Evolutionary conservation across 2,888 invertebrate species (phyloP).

Genomic region (Operophtera brumata): DNA sequence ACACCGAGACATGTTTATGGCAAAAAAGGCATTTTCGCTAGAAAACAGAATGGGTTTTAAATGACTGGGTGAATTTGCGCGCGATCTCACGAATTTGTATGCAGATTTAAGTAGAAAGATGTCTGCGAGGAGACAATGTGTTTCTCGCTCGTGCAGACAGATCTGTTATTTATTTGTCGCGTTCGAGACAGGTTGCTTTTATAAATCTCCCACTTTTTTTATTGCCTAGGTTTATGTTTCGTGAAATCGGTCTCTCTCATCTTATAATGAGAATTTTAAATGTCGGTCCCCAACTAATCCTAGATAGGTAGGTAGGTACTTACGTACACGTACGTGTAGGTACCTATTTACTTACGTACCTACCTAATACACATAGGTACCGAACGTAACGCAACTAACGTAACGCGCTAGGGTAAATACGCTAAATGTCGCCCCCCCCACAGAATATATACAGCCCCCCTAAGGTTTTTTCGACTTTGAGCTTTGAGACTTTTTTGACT

Average conservation of each 20-base stretch:
- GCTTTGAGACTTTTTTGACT: no score
- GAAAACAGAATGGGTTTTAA: conserved; percentile 74
- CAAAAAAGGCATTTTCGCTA: conserved; percentile 65
- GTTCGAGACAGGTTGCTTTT: conserved; percentile 47
- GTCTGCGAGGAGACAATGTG: conserved; percentile 63
- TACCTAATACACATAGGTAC: no score
- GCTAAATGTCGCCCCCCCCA: no score
- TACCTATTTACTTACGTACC: no score
- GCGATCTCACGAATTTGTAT: conserved; percentile 75
- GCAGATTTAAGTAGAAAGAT: conserved; percentile 73
- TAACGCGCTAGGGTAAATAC: no score
- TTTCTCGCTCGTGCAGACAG: conserved; percentile 66
- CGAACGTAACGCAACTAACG: no score
- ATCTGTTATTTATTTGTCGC: conserved; percentile 62
- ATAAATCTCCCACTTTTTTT: conserved; percentile 45
- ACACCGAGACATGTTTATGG: conserved; percentile 67
- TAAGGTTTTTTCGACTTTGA: no score
- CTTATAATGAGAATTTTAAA: conserved; percentile 32
- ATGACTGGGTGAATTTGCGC: conserved; percentile 75
- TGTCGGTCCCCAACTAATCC: background rate
- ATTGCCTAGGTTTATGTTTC: conserved; percentile 39
- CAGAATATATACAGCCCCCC: no score
- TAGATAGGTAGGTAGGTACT: background rate
- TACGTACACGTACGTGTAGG: no score
- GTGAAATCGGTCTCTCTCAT: conserved; percentile 38